phyloP scores from a whole-genome alignment of 2,888 invertebrate genomes.

The Drosophila putrida region DNA sequence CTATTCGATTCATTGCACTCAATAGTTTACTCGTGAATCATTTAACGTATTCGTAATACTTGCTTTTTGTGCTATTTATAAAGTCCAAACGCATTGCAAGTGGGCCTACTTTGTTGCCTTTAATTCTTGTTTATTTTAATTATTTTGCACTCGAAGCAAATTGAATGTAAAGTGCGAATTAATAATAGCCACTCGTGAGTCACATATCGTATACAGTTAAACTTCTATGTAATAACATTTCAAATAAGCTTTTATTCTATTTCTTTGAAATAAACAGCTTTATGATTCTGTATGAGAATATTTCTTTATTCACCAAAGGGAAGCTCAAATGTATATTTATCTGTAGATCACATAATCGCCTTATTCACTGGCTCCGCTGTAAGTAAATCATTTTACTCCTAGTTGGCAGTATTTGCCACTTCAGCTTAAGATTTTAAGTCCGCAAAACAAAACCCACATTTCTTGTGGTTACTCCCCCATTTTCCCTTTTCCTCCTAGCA shows the following conservation, averaged over 20 bases:
- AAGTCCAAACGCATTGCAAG: constrained; percentile 11
- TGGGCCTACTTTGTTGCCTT: constrained; percentile 38
- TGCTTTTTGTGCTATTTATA: constrained; percentile 39
- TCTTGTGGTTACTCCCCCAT: constrained; percentile 47
- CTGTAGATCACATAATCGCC: constrained; percentile 39
- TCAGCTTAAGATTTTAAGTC: constrained; percentile 53
- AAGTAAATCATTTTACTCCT: constrained; percentile 63
- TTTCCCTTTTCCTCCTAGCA: constrained; percentile 10
- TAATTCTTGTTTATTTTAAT: constrained; percentile 20
- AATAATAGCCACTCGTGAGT: constrained; percentile 51
- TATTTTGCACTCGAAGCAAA: constrained; percentile 9
- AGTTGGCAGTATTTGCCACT: constrained; percentile 54
- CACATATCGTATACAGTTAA: constrained; percentile 3
- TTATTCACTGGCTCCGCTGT: constrained; percentile 27
- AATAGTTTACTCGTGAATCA: constrained; percentile 35
- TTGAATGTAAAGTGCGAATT: constrained; percentile 27
- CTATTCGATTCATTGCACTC: not conserved
- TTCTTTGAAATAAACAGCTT: too few species aligned
- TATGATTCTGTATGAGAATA: too few species aligned
- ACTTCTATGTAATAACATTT: not conserved
- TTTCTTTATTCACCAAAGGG: not conserved
- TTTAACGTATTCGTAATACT: constrained; percentile 47
- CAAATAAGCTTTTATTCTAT: too few species aligned
- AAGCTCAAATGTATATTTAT: not conserved
- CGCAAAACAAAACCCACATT: constrained; percentile 59